Percentiles rank a stretch among this genome's conserved stretches.
These are phyloP conservation scores for Poecile atricapillus DNA, from an alignment of 2,113 vertebrate genomes.

Conservation along the genomic window DNA sequence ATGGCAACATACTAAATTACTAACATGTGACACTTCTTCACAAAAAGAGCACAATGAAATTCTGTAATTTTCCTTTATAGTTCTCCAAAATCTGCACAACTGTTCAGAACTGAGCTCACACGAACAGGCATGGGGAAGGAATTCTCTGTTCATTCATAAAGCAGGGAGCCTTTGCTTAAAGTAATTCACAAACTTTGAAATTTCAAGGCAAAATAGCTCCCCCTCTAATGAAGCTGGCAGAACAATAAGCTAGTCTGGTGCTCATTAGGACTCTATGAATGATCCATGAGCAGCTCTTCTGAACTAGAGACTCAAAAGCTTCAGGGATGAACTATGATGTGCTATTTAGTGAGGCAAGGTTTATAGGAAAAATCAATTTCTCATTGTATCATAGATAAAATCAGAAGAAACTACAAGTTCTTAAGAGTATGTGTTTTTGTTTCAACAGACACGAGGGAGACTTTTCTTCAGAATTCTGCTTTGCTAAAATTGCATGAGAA, in stretches of 20 bases:
- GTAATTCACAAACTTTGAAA: neutral
- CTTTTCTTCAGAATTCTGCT: neutral
- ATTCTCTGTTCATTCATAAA: neutral
- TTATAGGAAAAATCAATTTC: neutral
- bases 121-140: neutral
- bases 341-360: neutral
- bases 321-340: neutral
- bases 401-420: neutral
- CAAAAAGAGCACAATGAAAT: neutral
- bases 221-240: neutral
- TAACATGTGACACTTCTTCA: neutral
- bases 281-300: neutral
- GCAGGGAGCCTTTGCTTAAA: neutral
- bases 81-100: neutral
- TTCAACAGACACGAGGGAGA: neutral
- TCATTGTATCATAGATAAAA: neutral
- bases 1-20: neutral
- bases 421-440: neutral
- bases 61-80: neutral
- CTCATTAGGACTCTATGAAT: neutral
- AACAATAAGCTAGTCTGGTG: neutral
- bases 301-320: neutral
- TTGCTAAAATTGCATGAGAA: neutral
- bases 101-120: neutral
- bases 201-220: neutral